These are phyloP conservation scores for Coregonus sp. DNA, from an alignment of 2,797 vertebrate genomes.

Conservation along the genomic window DNA sequence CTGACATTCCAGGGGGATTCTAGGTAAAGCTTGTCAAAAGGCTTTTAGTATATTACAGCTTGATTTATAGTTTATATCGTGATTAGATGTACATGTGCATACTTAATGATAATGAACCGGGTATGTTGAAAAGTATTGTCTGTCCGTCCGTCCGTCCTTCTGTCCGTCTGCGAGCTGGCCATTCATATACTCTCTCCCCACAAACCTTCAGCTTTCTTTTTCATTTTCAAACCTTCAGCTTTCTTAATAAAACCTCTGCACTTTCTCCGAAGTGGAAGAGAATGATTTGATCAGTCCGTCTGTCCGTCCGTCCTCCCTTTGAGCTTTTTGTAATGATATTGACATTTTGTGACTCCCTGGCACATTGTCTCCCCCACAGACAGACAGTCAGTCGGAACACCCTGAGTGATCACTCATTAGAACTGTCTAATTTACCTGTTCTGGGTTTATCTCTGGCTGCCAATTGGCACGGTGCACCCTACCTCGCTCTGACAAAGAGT, in stretches of 20 bases:
- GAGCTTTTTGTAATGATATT: background rate
- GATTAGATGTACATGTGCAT: no score
- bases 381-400: background rate
- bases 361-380: background rate
- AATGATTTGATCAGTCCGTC: no score
- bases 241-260: no score
- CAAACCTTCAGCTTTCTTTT: no score
- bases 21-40: constrained; percentile 11
- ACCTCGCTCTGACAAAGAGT: no score
- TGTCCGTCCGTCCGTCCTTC: no score
- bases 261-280: no score
- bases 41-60: constrained; percentile 18
- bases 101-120: no score
- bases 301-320: background rate
- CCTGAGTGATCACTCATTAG: background rate
- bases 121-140: no score
- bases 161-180: no score
- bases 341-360: background rate
- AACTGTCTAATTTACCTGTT: background rate
- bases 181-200: no score
- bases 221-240: no score
- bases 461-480: background rate
- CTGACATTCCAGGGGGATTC: background rate
- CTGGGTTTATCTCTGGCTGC: background rate
- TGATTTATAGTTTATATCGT: background rate